Evolutionary conservation across 2,888 invertebrate species (phyloP).

Genomic region (Macrosiphum euphorbiae): DNA sequence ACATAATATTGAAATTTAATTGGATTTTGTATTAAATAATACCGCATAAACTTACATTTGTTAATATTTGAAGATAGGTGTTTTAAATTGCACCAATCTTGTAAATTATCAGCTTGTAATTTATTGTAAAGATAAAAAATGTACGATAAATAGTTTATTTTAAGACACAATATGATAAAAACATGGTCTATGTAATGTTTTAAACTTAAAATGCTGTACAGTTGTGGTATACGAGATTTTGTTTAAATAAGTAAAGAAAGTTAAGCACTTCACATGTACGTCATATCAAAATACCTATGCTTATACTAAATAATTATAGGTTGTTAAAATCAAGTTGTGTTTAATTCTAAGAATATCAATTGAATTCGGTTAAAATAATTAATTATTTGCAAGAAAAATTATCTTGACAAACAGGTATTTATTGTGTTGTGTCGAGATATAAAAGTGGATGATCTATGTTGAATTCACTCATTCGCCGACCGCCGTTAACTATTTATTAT

Average conservation of each 20-base stretch:
- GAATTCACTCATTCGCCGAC: neutral
- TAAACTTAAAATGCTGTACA: neutral
- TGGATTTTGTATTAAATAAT: no score
- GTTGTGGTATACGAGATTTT: constrained; percentile 13
- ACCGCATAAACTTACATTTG: no score
- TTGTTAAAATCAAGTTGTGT: constrained; percentile 12
- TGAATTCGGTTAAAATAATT: neutral
- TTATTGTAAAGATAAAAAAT: neutral
- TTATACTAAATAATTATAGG: constrained; percentile 42
- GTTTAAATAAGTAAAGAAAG: neutral
- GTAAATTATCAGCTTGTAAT: no score
- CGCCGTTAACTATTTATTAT: neutral
- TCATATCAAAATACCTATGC: neutral
- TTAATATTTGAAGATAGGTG: no score
- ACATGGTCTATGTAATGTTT: neutral
- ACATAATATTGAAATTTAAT: no score
- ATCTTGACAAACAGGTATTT: constrained; percentile 40
- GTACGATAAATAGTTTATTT: neutral
- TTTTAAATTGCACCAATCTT: no score
- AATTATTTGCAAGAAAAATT: neutral
- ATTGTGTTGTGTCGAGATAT: neutral
- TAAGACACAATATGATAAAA: neutral
- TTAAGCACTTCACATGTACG: neutral
- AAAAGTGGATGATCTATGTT: neutral
- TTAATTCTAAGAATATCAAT: neutral